A percentile compares a stretch with the other conserved stretches of the same genome.
phyloP scores from a whole-genome alignment of 2,113 vertebrate species.

The Actinemys pallida region DNA sequence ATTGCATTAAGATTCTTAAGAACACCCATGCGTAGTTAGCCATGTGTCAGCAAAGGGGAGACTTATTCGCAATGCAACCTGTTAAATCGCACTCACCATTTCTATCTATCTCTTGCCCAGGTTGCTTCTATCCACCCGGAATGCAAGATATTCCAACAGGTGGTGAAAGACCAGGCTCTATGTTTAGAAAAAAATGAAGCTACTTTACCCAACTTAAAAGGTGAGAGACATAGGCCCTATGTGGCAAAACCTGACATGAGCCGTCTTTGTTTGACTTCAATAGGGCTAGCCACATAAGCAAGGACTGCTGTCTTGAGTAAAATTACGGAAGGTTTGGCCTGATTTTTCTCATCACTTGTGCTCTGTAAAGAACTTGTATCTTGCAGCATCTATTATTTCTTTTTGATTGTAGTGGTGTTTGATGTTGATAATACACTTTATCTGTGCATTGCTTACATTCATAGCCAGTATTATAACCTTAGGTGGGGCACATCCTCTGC shows the following conservation, averaged over 20 bases:
- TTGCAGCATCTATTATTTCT: neutral
- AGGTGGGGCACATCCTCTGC: neutral
- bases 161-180: constrained; percentile 57
- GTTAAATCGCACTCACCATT: neutral
- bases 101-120: neutral
- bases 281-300: neutral
- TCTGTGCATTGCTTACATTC: neutral
- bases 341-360: neutral
- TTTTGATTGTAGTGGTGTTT: neutral
- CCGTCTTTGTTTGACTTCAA: neutral
- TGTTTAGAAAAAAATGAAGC: constrained; percentile 61
- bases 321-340: neutral
- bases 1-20: neutral
- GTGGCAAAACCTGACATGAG: neutral
- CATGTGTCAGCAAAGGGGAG: neutral
- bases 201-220: constrained; percentile 24
- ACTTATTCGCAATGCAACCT: neutral
- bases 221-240: neutral
- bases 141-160: constrained; percentile 74
- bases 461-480: neutral
- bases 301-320: neutral
- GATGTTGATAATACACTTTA: fast-evolving
- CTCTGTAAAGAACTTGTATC: neutral
- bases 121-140: constrained; percentile 66
- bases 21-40: neutral